Evolutionary conservation across 2,888 invertebrate genomes (phyloP).

Genomic region (Oasisia sp.): DNA sequence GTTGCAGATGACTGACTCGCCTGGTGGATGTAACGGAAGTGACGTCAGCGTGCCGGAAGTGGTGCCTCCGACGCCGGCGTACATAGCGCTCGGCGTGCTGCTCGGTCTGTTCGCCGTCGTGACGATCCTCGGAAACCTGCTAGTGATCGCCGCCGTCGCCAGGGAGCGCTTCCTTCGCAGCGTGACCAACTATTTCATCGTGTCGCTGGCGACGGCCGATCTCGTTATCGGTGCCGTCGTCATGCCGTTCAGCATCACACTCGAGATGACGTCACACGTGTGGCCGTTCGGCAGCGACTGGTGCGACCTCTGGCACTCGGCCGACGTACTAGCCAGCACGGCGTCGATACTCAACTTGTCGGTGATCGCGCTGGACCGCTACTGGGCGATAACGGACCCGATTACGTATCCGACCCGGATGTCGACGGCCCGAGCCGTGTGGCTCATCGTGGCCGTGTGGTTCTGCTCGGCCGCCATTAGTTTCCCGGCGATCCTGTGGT

Average conservation of each 20-base stretch:
- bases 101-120: slow-evolving; percentile 88
- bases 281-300: slow-evolving; percentile 96
- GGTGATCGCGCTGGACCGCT: slow-evolving; percentile 94
- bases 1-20: background rate
- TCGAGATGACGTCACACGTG: slow-evolving; percentile 55
- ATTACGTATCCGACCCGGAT: slow-evolving; percentile 96
- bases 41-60: background rate
- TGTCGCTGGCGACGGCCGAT: slow-evolving; percentile 95
- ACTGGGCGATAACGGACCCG: slow-evolving; percentile 99
- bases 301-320: slow-evolving; percentile 97
- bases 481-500: slow-evolving; percentile 89
- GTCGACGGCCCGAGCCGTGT: slow-evolving; percentile 86
- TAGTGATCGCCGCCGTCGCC: slow-evolving; percentile 93
- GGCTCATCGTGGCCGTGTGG: slow-evolving; percentile 94
- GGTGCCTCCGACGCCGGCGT: background rate
- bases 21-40: background rate
- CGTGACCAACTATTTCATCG: slow-evolving; percentile 97
- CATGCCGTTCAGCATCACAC: slow-evolving; percentile 83
- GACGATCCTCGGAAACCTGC: slow-evolving; percentile 93
- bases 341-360: slow-evolving; percentile 97
- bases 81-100: slow-evolving; percentile 72
- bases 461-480: slow-evolving; percentile 95
- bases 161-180: slow-evolving; percentile 94
- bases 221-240: slow-evolving; percentile 95
- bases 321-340: slow-evolving; percentile 96